phyloP scores from a whole-genome alignment of 2,888 invertebrate genomes.

The Griposia aprilina region DNA sequence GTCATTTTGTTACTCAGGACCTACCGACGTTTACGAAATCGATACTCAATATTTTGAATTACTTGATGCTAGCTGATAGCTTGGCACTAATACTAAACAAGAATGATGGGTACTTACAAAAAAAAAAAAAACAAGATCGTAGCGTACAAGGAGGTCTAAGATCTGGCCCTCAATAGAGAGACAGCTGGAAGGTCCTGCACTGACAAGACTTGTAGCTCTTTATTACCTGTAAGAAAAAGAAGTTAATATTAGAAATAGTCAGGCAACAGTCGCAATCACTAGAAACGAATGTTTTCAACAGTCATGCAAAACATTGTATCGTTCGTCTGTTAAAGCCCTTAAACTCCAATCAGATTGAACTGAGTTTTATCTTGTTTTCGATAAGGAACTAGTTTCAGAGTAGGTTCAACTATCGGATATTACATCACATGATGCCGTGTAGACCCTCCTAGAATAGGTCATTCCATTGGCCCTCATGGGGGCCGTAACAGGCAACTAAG shows the following conservation, averaged over 20 bases:
- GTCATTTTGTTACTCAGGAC: no score
- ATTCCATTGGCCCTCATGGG: conserved; percentile 34
- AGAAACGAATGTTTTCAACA: not conserved
- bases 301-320: not conserved
- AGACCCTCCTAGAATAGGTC: conserved; percentile 23
- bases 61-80: not conserved
- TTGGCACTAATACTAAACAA: not conserved
- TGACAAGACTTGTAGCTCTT: not conserved
- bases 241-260: not conserved
- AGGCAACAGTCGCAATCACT: not conserved
- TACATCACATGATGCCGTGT: conserved; percentile 3
- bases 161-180: not conserved
- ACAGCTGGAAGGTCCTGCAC: not conserved
- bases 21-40: not conserved
- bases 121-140: conserved; percentile 11
- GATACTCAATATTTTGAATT: not conserved
- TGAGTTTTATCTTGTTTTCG: conserved; percentile 33
- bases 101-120: conserved; percentile 21
- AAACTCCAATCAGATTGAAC: not conserved
- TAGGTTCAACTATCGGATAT: conserved; percentile 28
- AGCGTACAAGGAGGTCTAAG: not conserved
- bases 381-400: conserved; percentile 12
- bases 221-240: conserved; percentile 24
- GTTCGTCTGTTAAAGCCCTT: not conserved
- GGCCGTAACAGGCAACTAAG: conserved; percentile 30